Conservation (phyloP, 1,140 invertebrate species). For the Bombus turneri region DNA sequence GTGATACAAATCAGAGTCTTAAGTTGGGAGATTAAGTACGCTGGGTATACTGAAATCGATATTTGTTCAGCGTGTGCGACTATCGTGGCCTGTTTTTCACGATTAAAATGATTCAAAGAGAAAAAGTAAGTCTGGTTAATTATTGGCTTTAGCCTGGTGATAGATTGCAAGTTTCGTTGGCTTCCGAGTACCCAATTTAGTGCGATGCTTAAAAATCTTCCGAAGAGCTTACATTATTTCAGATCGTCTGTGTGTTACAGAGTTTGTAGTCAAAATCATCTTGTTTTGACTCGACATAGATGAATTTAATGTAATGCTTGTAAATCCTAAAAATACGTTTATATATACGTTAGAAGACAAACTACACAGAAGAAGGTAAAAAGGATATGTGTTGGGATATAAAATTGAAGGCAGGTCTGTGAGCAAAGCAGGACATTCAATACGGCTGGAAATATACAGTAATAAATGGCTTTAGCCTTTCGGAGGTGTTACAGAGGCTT, state of each 20-base stretch:
- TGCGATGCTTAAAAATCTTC: background rate
- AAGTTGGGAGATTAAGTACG: slow-evolving; percentile 2
- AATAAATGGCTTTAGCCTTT: slow-evolving; percentile 46
- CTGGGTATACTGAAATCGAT: slow-evolving; percentile 40
- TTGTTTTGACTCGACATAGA: too few relatives aligned
- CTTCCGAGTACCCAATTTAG: background rate
- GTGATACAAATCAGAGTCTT: background rate
- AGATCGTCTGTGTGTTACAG: background rate
- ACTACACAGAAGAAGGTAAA: background rate
- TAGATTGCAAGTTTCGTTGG: too few relatives aligned
- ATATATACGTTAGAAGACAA: background rate
- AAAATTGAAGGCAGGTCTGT: background rate
- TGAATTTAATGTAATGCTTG: too few relatives aligned
- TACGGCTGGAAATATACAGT: slow-evolving; percentile 10
- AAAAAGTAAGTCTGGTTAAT: background rate
- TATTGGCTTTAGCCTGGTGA: background rate
- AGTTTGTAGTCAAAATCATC: background rate
- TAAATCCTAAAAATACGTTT: too few relatives aligned
- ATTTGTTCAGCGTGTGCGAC: slow-evolving; percentile 17
- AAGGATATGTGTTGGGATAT: background rate
- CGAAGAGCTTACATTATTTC: background rate
- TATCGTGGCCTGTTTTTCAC: background rate
- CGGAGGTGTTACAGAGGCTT: slow-evolving; percentile 56
- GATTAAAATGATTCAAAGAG: too few relatives aligned
- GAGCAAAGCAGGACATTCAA: slow-evolving; percentile 31